Percentiles rank a stretch among this genome's conserved stretches.
Conservation (phyloP, 1,140 invertebrate genomes). For the Caerostris darwini region DNA sequence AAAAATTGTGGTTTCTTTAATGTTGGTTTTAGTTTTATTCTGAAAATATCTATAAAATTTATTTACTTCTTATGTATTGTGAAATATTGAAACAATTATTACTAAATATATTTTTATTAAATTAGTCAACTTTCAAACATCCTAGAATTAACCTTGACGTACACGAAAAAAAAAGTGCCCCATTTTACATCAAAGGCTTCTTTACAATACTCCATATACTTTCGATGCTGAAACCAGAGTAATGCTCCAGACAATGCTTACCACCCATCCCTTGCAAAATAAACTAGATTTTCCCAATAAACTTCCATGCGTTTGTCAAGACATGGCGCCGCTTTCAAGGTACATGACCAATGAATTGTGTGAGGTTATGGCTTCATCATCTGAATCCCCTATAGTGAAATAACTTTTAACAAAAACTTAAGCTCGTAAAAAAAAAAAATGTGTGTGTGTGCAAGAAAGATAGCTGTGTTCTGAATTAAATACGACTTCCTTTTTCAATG, state of each 20-base stretch:
- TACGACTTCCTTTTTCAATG: conserved; percentile 56
- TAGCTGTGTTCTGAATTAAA: conserved; percentile 28
- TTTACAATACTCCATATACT: background rate
- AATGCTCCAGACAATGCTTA: background rate
- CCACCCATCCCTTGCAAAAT: background rate
- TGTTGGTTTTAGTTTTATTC: no score
- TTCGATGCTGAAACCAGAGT: background rate
- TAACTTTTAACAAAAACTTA: conserved; percentile 19
- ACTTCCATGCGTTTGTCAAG: background rate
- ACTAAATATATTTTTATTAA: no score
- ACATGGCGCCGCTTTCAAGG: background rate
- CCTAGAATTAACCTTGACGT: no score
- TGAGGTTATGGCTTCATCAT: conserved; percentile 45
- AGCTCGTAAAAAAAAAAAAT: conserved; percentile 20
- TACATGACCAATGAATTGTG: conserved; percentile 25
- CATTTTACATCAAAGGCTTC: background rate
- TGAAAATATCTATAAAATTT: no score
- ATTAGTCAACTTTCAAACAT: no score
- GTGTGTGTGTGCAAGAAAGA: background rate
- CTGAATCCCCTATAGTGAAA: background rate
- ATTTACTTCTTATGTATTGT: no score
- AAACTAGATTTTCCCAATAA: background rate
- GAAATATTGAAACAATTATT: no score
- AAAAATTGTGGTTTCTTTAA: no score
- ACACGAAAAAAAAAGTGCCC: no score